Conservation (phyloP, 2,888 invertebrate species). For the Hypselothyrea guttata region DNA sequence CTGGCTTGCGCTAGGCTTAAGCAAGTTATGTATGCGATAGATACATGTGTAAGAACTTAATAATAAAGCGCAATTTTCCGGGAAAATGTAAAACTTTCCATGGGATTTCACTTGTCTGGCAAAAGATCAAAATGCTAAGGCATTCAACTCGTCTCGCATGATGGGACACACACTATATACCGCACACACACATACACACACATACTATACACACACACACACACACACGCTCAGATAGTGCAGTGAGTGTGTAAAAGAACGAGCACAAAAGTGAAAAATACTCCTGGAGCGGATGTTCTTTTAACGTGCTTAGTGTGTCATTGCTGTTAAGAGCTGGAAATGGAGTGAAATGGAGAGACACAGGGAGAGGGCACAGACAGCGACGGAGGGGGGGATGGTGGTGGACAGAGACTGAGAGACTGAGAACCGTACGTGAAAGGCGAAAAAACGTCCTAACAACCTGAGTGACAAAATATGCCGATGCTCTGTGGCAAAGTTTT, state of each 20-base stretch:
- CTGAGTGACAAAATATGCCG: constrained; percentile 34
- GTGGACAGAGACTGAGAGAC: constrained; percentile 1
- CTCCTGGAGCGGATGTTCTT: constrained; percentile 1
- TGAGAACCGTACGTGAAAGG: constrained; percentile 3
- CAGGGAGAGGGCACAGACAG: background rate
- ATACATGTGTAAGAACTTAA: too few relatives aligned
- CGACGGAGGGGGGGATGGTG: background rate
- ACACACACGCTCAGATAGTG: background rate
- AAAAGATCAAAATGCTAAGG: too few relatives aligned
- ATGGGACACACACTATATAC: background rate
- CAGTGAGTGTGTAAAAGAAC: background rate
- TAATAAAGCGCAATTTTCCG: too few relatives aligned
- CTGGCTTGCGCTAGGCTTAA: too few relatives aligned
- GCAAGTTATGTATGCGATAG: too few relatives aligned
- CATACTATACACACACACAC: background rate
- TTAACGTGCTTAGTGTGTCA: constrained; percentile 23
- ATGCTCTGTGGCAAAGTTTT: constrained; percentile 30
- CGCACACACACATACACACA: background rate
- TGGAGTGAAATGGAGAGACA: background rate
- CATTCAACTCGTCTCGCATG: too few relatives aligned
- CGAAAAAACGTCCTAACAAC: constrained; percentile 22
- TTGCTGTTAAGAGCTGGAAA: background rate
- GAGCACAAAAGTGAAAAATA: constrained; percentile 1
- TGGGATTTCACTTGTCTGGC: too few relatives aligned
- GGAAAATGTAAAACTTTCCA: too few relatives aligned